phyloP scores from a whole-genome alignment of 2,797 vertebrate species.

The Leucoraja ocellata region DNA sequence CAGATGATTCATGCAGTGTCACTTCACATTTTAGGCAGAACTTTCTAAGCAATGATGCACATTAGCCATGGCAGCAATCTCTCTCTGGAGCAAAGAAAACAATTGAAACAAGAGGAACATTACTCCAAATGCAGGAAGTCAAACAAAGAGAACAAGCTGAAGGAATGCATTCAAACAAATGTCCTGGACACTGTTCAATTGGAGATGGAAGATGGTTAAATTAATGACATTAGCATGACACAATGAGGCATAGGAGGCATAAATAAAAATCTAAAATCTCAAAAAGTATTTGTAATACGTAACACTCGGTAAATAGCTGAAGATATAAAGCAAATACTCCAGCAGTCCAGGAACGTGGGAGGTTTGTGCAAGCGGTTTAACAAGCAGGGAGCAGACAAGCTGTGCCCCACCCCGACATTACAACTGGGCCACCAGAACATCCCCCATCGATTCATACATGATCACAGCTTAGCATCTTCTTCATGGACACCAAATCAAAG shows the following conservation, averaged over 20 bases:
- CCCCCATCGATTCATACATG: neutral
- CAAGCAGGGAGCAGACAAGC: neutral
- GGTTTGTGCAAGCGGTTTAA: neutral
- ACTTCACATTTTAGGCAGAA: neutral
- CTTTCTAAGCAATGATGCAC: neutral
- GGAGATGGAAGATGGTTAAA: neutral
- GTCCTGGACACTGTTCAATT: neutral
- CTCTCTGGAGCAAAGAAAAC: neutral
- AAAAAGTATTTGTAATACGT: neutral
- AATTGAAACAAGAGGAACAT: neutral
- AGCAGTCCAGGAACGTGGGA: neutral
- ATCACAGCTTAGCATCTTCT: neutral
- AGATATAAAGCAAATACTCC: neutral
- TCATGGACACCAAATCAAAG: neutral
- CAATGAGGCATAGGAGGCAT: too few species aligned
- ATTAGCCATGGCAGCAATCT: neutral
- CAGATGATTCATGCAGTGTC: neutral
- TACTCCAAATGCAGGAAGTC: neutral
- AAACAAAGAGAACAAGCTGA: neutral
- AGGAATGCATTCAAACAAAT: neutral
- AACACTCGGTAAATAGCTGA: neutral
- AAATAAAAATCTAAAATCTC: neutral
- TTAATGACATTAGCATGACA: neutral
- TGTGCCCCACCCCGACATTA: neutral
- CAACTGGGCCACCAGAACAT: neutral